Percentiles rank a stretch among this genome's conserved stretches.
phyloP scores from a whole-genome alignment of 64 coral and sea anemone genomes.

The Pocillopora damicornis region DNA sequence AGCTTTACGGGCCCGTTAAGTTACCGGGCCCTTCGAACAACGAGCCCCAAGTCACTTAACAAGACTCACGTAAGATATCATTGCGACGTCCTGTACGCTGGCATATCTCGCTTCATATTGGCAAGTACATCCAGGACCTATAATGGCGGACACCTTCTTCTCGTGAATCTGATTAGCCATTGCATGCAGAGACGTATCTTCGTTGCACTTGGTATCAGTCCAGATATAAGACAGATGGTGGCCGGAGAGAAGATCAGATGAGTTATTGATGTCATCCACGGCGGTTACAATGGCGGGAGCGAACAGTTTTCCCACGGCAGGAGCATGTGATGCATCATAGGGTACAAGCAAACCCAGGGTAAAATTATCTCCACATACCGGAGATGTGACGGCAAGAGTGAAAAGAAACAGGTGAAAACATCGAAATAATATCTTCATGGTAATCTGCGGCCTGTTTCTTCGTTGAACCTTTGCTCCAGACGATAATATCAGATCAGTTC shows the following conservation, averaged over 20 bases:
- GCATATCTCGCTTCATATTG: constrained; percentile 59
- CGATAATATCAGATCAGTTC: neutral
- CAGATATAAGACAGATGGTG: constrained; percentile 83
- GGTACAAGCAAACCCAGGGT: constrained; percentile 75
- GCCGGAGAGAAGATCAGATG: constrained; percentile 51
- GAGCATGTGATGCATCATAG: neutral
- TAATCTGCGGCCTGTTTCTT: neutral
- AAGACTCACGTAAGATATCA: constrained; percentile 95
- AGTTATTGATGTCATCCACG: constrained; percentile 73
- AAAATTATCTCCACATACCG: constrained; percentile 14
- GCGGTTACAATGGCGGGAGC: constrained; percentile 77
- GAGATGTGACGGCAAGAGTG: neutral
- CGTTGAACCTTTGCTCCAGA: neutral
- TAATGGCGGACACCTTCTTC: constrained; percentile 61
- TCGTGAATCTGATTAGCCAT: constrained; percentile 61
- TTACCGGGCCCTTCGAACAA: neutral
- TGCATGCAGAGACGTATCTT: constrained; percentile 34
- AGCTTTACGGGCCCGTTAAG: no score
- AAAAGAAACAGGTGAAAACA: neutral
- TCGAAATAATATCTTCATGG: neutral
- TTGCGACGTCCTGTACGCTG: constrained; percentile 59
- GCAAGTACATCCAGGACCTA: constrained; percentile 82
- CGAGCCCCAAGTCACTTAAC: neutral
- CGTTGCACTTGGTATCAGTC: constrained; percentile 80
- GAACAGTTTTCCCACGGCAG: constrained; percentile 33